A percentile compares a stretch with the other conserved stretches of the same genome.
These are phyloP conservation scores for Serinus canaria DNA, from an alignment of 2,113 vertebrate genomes.

Conservation along the genomic window DNA sequence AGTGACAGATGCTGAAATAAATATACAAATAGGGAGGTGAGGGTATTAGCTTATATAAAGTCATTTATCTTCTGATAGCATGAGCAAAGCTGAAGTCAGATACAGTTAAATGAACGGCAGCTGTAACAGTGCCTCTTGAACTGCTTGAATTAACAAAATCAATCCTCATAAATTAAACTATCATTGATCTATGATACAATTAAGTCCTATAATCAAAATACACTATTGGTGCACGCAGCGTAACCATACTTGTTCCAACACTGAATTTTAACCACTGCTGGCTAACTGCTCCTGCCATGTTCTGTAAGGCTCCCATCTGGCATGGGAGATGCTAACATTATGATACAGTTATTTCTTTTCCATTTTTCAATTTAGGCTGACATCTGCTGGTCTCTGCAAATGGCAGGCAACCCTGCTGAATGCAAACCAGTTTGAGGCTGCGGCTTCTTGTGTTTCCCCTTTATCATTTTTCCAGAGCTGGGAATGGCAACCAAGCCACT, in stretches of 20 bases:
- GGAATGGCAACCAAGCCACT: conserved; percentile 35
- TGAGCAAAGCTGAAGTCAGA: conserved; percentile 62
- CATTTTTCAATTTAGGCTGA: conserved; percentile 79
- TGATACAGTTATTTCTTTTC: conserved; percentile 50
- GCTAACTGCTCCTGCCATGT: conserved; percentile 38
- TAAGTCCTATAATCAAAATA: conserved; percentile 63
- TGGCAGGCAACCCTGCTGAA: conserved; percentile 46
- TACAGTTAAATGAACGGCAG: conserved; percentile 64
- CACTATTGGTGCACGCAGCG: not conserved
- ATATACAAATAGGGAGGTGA: conserved; percentile 6
- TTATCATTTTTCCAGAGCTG: conserved; percentile 66
- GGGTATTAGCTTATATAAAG: not conserved
- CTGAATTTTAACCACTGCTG: conserved; percentile 67
- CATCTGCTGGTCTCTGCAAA: conserved; percentile 75
- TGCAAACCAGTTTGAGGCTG: conserved; percentile 28
- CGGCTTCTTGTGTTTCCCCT: not conserved
- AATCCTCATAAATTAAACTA: conserved; percentile 76
- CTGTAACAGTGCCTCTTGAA: conserved; percentile 70
- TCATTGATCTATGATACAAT: conserved; percentile 72
- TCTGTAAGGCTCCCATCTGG: conserved; percentile 66
- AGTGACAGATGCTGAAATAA: conserved; percentile 46
- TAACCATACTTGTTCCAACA: not conserved
- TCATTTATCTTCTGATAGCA: conserved; percentile 60
- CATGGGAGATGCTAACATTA: conserved; percentile 16
- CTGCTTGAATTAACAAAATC: conserved; percentile 76